These are phyloP conservation scores for Odontophorus gujanensis DNA, from an alignment of 2,113 vertebrate species.

Conservation along the genomic window DNA sequence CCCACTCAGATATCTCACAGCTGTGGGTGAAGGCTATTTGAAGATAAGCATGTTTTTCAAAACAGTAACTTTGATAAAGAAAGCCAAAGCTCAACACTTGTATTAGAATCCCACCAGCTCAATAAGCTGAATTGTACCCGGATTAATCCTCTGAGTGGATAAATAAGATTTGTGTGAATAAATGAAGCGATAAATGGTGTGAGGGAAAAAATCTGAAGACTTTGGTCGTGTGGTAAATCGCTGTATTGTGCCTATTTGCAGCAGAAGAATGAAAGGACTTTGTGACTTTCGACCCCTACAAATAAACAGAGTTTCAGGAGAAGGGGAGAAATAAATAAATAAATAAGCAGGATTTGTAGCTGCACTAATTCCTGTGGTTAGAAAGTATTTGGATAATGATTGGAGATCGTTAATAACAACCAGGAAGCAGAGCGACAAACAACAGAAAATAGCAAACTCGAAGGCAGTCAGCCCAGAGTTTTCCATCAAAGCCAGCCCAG, in stretches of 20 bases:
- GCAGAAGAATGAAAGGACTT: not conserved
- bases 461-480: slow-evolving; percentile 19
- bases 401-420: slow-evolving; percentile 48
- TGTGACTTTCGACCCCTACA: not conserved
- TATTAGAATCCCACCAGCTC: not conserved
- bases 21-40: not conserved
- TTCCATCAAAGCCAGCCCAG: slow-evolving; percentile 15
- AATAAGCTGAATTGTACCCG: not conserved
- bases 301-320: not conserved
- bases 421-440: slow-evolving; percentile 56
- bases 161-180: not conserved
- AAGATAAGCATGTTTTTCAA: slow-evolving; percentile 19
- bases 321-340: not conserved
- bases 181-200: not conserved
- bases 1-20: not conserved
- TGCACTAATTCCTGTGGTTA: slow-evolving; percentile 58
- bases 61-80: slow-evolving; percentile 9
- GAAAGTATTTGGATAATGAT: slow-evolving; percentile 59
- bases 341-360: not conserved
- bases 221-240: not conserved
- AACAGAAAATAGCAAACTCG: slow-evolving; percentile 31
- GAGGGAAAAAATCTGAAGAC: not conserved
- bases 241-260: not conserved
- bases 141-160: not conserved
- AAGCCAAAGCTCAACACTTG: not conserved